A percentile compares a stretch with the other conserved stretches of the same genome.
Conservation (phyloP, 2,797 vertebrate genomes). For the Potorous gilbertii region DNA sequence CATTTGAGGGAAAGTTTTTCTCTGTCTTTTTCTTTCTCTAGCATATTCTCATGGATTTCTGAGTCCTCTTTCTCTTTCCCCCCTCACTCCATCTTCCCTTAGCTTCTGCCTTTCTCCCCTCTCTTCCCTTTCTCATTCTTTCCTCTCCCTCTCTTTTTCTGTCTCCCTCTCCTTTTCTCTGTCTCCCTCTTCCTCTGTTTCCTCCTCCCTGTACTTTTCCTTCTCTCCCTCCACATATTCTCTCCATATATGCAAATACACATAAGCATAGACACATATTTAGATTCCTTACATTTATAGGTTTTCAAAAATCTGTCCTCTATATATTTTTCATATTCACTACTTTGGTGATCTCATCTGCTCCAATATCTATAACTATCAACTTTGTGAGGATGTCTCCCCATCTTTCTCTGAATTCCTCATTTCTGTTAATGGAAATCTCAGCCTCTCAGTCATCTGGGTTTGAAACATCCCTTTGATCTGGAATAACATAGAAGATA, state of each 20-base stretch:
- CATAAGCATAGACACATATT: background rate
- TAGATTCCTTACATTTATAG: background rate
- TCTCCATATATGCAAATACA: background rate
- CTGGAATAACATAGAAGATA: background rate
- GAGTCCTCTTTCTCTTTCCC: background rate
- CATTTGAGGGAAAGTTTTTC: background rate
- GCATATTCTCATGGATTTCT: background rate
- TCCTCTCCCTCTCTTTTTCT: background rate
- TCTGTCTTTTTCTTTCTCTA: slow-evolving; percentile 5
- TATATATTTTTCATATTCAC: background rate
- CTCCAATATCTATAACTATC: background rate
- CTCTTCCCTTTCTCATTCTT: background rate
- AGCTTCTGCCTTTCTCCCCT: background rate
- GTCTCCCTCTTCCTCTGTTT: too few species aligned
- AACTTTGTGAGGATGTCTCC: background rate
- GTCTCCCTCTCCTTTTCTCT: background rate
- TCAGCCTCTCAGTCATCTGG: background rate
- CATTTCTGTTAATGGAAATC: background rate
- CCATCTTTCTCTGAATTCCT: background rate
- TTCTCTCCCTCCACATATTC: background rate
- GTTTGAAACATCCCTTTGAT: background rate
- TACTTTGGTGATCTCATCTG: background rate
- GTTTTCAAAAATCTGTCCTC: background rate
- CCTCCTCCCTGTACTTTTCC: background rate
- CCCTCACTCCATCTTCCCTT: background rate